Percentiles rank a stretch among this genome's conserved stretches.
Evolutionary conservation across 2,888 invertebrate species (phyloP).

Genomic region (Deroplatys truncata): DNA sequence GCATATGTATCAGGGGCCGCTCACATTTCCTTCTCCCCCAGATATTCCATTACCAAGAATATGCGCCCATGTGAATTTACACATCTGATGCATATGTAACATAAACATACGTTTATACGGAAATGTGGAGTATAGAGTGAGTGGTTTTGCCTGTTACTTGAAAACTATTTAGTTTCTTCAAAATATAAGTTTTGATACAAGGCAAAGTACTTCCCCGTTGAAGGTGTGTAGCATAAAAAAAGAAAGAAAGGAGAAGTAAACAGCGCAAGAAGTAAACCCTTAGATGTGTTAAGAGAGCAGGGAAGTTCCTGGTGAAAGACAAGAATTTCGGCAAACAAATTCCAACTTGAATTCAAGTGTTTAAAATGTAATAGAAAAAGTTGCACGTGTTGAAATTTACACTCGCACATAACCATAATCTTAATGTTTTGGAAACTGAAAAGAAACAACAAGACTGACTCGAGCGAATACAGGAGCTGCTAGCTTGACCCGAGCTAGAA

Average conservation of each 20-base stretch:
- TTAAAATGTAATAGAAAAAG: too few relatives aligned
- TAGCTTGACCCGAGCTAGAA: too few relatives aligned
- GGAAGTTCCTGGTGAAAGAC: too few relatives aligned
- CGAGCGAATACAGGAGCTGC: too few relatives aligned
- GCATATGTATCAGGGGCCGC: background rate
- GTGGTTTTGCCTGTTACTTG: background rate
- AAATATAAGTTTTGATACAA: background rate
- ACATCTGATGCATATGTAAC: background rate
- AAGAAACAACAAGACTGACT: too few relatives aligned
- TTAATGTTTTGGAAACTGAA: too few relatives aligned
- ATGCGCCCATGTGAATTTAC: background rate
- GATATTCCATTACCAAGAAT: background rate
- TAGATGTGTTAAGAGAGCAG: too few relatives aligned
- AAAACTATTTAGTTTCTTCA: background rate
- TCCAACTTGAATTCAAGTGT: too few relatives aligned
- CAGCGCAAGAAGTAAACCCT: background rate
- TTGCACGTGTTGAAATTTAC: too few relatives aligned
- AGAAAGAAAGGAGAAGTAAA: background rate
- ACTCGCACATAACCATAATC: too few relatives aligned
- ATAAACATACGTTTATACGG: background rate
- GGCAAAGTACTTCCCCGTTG: background rate
- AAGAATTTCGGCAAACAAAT: too few relatives aligned
- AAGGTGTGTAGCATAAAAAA: background rate
- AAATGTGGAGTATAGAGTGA: background rate
- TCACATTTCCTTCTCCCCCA: background rate